Conservation (phyloP, 2,797 vertebrate genomes). For the Diceros bicornis region DNA sequence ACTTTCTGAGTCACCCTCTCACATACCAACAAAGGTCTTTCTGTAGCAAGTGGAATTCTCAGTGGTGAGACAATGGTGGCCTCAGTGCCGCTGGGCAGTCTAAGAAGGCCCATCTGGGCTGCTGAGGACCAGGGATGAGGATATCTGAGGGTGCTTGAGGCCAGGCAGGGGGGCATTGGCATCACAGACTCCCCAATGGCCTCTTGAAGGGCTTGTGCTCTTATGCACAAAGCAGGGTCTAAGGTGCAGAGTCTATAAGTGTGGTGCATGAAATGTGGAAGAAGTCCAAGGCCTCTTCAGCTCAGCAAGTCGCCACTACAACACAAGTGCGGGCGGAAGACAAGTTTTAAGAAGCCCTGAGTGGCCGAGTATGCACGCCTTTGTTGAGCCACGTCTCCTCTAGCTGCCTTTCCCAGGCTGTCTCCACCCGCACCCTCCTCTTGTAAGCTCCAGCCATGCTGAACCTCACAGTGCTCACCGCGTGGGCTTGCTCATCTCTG, state of each 20-base stretch:
- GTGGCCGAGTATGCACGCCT: background rate
- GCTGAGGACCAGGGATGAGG: background rate
- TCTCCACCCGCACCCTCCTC: background rate
- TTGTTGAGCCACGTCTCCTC: background rate
- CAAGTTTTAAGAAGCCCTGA: background rate
- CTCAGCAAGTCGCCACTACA: background rate
- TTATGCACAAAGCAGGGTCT: background rate
- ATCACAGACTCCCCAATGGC: background rate
- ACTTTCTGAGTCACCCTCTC: background rate
- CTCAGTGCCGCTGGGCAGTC: background rate
- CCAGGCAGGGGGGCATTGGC: background rate
- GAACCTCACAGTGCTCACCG: background rate
- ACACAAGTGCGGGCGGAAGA: background rate
- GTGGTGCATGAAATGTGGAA: background rate
- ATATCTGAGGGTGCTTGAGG: background rate
- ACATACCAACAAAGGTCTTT: background rate
- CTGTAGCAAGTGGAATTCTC: background rate
- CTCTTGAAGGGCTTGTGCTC: background rate
- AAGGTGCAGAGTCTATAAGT: background rate
- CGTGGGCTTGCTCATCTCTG: background rate
- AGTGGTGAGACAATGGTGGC: background rate
- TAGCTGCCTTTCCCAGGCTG: background rate
- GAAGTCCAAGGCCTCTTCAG: constrained; percentile 14
- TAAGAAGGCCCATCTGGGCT: background rate
- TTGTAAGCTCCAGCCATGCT: background rate